phyloP scores from a whole-genome alignment of 2,113 vertebrate genomes.

The Microcebus ravelobensis region DNA sequence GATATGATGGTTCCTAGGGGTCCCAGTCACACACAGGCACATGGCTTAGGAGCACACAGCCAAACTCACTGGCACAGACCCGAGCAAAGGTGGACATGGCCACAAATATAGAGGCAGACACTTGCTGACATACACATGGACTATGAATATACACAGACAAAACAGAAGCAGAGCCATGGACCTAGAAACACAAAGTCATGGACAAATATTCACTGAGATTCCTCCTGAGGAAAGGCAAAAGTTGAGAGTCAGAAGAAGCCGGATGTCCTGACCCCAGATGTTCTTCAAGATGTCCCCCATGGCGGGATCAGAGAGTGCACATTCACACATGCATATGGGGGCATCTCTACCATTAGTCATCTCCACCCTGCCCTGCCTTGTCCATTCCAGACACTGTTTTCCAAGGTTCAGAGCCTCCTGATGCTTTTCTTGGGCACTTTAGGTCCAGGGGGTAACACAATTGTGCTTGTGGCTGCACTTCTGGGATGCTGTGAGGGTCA shows the following conservation, averaged over 20 bases:
- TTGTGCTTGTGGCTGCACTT: neutral
- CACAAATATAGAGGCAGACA: neutral
- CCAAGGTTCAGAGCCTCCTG: neutral
- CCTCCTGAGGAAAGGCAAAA: neutral
- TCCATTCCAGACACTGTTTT: neutral
- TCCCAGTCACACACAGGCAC: neutral
- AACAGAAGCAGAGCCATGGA: neutral
- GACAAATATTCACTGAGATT: neutral
- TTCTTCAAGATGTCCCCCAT: fast-evolving
- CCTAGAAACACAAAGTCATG: neutral
- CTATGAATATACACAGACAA: neutral
- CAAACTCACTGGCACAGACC: neutral
- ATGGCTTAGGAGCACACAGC: neutral
- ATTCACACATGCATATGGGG: fast-evolving
- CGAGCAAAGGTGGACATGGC: neutral
- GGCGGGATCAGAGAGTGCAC: no score
- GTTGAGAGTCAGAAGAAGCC: neutral
- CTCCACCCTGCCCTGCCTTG: no score
- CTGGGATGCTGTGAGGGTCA: fast-evolving
- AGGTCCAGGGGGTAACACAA: neutral
- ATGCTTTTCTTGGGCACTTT: neutral
- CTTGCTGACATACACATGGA: neutral
- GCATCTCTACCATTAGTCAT: no score
- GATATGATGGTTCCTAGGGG: neutral
- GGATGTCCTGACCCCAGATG: fast-evolving